Evolutionary conservation across 2,113 vertebrate species (phyloP).

Genomic region (Equus przewalskii): DNA sequence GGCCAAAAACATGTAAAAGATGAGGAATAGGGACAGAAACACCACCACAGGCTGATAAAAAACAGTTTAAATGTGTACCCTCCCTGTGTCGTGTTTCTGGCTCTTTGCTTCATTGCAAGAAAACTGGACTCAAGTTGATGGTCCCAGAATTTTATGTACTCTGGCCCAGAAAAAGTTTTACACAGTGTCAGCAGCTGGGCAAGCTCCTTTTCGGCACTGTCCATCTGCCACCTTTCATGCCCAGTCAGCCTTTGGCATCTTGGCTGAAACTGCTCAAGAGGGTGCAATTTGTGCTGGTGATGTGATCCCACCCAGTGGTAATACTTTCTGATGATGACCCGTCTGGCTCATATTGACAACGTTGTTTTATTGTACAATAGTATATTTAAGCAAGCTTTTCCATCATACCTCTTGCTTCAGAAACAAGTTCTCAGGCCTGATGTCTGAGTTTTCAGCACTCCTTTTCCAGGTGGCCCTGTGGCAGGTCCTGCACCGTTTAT

Average conservation of each 20-base stretch:
- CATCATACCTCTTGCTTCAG: neutral
- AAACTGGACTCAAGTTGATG: neutral
- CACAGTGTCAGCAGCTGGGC: constrained; percentile 55
- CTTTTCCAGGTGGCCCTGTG: neutral
- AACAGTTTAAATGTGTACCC: neutral
- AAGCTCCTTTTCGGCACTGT: constrained; percentile 22
- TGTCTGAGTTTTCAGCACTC: neutral
- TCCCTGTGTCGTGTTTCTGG: neutral
- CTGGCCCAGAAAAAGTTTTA: constrained; percentile 47
- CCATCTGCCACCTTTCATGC: constrained; percentile 64
- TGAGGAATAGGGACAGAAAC: neutral
- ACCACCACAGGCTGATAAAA: neutral
- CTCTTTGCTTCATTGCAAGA: constrained; percentile 39
- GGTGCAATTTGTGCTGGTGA: constrained; percentile 65
- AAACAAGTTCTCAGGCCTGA: neutral
- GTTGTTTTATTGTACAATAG: neutral
- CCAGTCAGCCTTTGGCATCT: constrained; percentile 62
- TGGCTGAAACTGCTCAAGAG: constrained; percentile 52
- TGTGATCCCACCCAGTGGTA: constrained; percentile 53
- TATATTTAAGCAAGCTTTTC: constrained; percentile 37
- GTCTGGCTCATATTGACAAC: neutral
- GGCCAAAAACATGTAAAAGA: neutral
- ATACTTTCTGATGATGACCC: constrained; percentile 47
- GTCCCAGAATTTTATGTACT: constrained; percentile 40
- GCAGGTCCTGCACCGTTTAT: neutral